Conservation (phyloP, 2,888 invertebrate genomes). For the Dysmachus trigonus region DNA sequence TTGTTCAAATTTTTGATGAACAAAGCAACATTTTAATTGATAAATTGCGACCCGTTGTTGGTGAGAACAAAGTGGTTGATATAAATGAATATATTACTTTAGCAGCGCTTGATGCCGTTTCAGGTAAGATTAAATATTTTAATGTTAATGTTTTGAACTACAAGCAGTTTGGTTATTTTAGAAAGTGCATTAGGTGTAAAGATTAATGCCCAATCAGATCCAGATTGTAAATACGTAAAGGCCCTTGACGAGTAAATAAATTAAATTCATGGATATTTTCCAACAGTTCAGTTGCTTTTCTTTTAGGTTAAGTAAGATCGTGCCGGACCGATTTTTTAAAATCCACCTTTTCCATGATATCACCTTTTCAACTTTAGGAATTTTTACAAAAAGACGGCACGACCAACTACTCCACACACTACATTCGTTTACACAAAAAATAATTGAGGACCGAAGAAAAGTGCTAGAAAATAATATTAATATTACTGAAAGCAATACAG, state of each 20-base stretch:
- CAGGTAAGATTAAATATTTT: constrained; percentile 29
- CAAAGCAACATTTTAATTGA: constrained; percentile 69
- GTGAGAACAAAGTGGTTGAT: constrained; percentile 66
- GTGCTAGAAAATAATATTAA: constrained; percentile 49
- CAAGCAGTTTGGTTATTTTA: not conserved
- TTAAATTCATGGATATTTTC: not conserved
- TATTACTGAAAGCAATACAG: not conserved
- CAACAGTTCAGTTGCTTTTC: not conserved
- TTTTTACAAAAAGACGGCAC: constrained; percentile 48
- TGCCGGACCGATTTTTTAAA: constrained; percentile 56
- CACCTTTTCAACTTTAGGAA: not conserved
- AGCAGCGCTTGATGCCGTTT: constrained; percentile 70
- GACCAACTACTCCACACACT: constrained; percentile 54
- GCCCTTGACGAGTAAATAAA: constrained; percentile 71
- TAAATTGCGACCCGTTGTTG: constrained; percentile 64
- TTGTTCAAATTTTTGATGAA: constrained; percentile 75
- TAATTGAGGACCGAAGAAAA: constrained; percentile 57
- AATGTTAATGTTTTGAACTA: constrained; percentile 44
- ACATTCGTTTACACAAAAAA: constrained; percentile 58
- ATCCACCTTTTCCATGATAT: accelerated
- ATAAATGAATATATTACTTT: constrained; percentile 70
- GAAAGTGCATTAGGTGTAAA: constrained; percentile 55
- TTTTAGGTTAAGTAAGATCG: constrained; percentile 48
- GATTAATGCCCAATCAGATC: constrained; percentile 67
- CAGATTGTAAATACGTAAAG: constrained; percentile 73